phyloP scores from a whole-genome alignment of 2,888 invertebrate species.

The Zele albiditarsus region DNA sequence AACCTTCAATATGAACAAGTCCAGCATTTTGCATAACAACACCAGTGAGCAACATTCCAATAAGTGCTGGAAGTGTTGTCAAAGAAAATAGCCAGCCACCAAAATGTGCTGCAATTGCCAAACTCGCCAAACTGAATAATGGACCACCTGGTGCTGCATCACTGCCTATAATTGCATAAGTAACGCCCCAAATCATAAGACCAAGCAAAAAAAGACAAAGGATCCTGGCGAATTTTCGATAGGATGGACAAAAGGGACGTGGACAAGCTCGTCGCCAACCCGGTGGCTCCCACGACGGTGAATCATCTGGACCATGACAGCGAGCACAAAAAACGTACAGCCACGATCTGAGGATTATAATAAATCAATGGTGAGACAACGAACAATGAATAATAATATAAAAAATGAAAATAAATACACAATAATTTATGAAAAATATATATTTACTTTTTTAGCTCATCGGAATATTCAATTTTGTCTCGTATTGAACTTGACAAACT shows the following conservation, averaged over 20 bases:
- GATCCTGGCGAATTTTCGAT: constrained; percentile 86
- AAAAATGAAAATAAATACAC: neutral
- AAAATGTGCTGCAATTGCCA: constrained; percentile 85
- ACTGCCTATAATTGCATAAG: constrained; percentile 84
- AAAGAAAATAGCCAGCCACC: constrained; percentile 88
- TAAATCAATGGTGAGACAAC: neutral
- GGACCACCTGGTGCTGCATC: constrained; percentile 90
- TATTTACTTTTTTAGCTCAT: constrained; percentile 65
- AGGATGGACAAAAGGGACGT: constrained; percentile 89
- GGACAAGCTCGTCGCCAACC: constrained; percentile 88
- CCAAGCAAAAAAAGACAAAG: constrained; percentile 83
- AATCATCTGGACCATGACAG: constrained; percentile 82
- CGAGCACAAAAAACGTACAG: constrained; percentile 87
- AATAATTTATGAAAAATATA: constrained; percentile 4
- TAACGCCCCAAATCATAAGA: constrained; percentile 83
- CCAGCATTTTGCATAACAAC: constrained; percentile 84
- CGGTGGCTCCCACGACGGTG: constrained; percentile 87
- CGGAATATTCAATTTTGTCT: constrained; percentile 70
- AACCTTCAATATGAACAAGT: constrained; percentile 82
- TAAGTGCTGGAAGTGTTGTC: constrained; percentile 87
- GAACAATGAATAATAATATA: neutral
- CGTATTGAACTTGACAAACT: constrained; percentile 70
- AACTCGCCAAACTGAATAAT: constrained; percentile 83
- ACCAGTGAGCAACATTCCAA: constrained; percentile 91
- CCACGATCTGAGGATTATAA: constrained; percentile 79